Base-by-base conservation (phyloP, 2,113 vertebrate genomes). In the Cettia cetti region DNA sequence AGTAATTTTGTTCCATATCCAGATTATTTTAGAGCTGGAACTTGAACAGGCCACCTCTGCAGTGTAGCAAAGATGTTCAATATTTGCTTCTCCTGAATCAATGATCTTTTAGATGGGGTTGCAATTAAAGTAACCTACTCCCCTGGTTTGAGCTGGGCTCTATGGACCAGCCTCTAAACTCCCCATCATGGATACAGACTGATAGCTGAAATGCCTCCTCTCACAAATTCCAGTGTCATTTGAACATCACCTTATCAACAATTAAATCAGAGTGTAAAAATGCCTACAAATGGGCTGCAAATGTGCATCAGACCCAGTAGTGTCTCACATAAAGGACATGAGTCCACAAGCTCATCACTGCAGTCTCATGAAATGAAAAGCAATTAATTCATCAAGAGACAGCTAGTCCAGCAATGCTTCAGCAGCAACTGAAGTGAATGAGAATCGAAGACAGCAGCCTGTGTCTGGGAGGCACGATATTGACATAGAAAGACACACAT, bases 391-490 rank as follows among this genome's bases (percentile, higher is more conserved):
- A 11, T 42, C 56, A 42, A 11, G 37, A 71, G 30, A 35, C 33
- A 84, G 42, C 53, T 9, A 70, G 35, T 63, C 23, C 39, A 91
- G 42, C 28, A 79, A 66, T 28, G 53, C 27, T 95, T 68, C 45
- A 69, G 28, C 45, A 61, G 26, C 12, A 83, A 57, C 5, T 42
- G 26, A 79, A 79, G 23, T 22, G 16, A 90, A 61, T 35, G 27
- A 88, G 40, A 64, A 82, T 50, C 0, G 0, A 77, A 79, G 30
- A 50, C 42, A 81, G 59, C 0, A 0, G 22, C 26, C 57, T 66
- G 13, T 71, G 44, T 69, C 80, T 60, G 13, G 6, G 44, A 56
- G 59, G 26, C 19, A 18, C 39, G 68, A 47, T n/a, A 82, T 0
- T 72, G 61, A 76, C 35, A 47, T 8, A 79, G 77, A 69, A 83